A percentile compares a stretch with the other conserved stretches of the same genome.
These are phyloP conservation scores for Axis porcinus DNA, from an alignment of 2,113 vertebrate genomes.

Conservation along the genomic window DNA sequence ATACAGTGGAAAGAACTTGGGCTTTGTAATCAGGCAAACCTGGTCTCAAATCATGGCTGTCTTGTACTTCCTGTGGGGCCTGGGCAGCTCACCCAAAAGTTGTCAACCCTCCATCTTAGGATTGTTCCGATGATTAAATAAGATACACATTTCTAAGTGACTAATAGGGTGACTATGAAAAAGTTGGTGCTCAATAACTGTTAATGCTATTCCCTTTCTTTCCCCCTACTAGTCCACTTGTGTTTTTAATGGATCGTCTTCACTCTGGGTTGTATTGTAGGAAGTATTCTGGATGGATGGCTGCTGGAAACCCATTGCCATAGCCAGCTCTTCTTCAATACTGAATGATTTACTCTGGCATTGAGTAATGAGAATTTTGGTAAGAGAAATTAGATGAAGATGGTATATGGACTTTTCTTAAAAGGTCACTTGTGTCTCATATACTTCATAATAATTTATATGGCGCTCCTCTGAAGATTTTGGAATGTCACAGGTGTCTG, in stretches of 20 bases:
- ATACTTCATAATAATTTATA: background rate
- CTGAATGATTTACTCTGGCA: conserved; percentile 11
- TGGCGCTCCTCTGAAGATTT: background rate
- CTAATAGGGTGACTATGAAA: background rate
- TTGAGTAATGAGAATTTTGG: conserved; percentile 76
- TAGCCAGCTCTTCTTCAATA: conserved; percentile 52
- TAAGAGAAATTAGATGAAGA: conserved; percentile 44
- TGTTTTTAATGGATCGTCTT: background rate
- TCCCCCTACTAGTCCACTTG: rapidly evolving
- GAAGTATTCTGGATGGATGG: conserved; percentile 58
- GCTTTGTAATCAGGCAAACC: background rate
- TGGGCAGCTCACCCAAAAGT: background rate
- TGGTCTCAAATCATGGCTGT: background rate
- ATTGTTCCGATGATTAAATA: background rate
- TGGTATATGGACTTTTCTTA: background rate
- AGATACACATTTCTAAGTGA: background rate
- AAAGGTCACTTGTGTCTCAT: background rate
- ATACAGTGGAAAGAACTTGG: background rate
- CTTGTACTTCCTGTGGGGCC: background rate
- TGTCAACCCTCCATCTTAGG: background rate
- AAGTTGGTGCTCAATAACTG: background rate
- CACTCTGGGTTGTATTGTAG: background rate
- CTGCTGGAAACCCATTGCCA: conserved; percentile 16
- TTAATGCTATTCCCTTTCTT: background rate
- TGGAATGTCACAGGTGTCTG: background rate